Conservation (phyloP, 2,113 vertebrate species). For the Stomatorhinus ivindoensis region DNA sequence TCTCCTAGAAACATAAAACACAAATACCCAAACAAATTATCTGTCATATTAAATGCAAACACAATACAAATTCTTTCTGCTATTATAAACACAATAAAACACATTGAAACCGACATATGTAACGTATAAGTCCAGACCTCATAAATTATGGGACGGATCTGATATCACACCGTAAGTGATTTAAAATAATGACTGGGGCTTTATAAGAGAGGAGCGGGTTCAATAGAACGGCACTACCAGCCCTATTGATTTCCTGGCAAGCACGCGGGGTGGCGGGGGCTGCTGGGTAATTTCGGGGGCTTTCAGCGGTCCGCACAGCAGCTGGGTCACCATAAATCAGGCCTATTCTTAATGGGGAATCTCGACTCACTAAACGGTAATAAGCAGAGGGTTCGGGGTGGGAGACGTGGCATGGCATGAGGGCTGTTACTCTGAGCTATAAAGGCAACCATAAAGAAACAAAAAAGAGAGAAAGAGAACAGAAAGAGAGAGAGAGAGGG, state of each 20-base stretch:
- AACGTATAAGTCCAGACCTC: background rate
- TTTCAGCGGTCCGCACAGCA: slow-evolving; percentile 43
- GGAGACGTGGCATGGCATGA: slow-evolving; percentile 26
- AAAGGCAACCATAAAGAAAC: background rate
- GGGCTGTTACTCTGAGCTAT: slow-evolving; percentile 1
- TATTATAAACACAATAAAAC: background rate
- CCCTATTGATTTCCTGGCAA: slow-evolving; percentile 59
- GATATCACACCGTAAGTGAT: slow-evolving; percentile 24
- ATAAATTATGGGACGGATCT: slow-evolving; percentile 8
- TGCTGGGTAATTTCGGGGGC: slow-evolving; percentile 51
- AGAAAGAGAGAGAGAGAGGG: slow-evolving; percentile 17
- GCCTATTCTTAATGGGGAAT: slow-evolving; percentile 45
- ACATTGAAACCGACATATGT: background rate
- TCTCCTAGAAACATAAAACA: background rate
- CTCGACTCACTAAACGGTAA: slow-evolving; percentile 57
- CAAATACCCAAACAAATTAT: background rate
- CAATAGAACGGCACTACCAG: background rate
- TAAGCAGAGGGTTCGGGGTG: slow-evolving; percentile 45
- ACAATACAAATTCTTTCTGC: background rate
- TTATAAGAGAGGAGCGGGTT: background rate
- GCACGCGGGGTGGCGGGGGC: slow-evolving; percentile 46
- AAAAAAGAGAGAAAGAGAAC: background rate
- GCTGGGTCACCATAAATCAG: slow-evolving; percentile 46
- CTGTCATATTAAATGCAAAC: background rate
- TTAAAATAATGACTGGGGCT: slow-evolving; percentile 13